phyloP scores from a whole-genome alignment of 2,888 invertebrate species.

The Alentia gelatinosa region DNA sequence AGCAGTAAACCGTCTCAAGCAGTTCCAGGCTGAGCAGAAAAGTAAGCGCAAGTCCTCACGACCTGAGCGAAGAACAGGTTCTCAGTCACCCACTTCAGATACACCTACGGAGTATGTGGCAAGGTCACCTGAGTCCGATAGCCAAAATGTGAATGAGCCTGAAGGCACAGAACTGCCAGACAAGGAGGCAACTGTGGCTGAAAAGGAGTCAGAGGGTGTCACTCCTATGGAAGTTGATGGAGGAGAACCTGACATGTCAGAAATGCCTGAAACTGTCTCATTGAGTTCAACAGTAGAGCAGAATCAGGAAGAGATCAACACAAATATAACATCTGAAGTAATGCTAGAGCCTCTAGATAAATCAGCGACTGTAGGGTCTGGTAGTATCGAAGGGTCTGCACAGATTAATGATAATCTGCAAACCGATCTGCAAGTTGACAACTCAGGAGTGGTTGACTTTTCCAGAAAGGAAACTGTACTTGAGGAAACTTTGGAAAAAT shows the following conservation, averaged over 20 bases:
- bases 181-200: neutral
- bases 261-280: neutral
- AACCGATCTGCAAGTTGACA: too few relatives aligned
- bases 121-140: conserved; percentile 3
- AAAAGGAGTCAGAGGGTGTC: neutral
- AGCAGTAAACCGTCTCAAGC: conserved; percentile 53
- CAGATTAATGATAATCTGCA: too few relatives aligned
- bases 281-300: neutral
- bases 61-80: conserved; percentile 22
- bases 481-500: neutral
- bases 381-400: neutral
- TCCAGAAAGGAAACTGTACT: neutral
- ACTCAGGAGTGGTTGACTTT: conserved; percentile 5
- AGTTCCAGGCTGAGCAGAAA: conserved; percentile 51
- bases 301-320: too few relatives aligned
- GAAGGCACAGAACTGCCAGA: neutral
- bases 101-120: conserved; percentile 27
- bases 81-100: conserved; percentile 40
- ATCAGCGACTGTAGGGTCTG: neutral
- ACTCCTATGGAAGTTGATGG: conserved; percentile 5
- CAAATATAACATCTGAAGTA: neutral
- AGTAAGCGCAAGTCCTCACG: conserved; percentile 15
- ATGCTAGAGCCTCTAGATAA: neutral
- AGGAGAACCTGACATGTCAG: neutral
- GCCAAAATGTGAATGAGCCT: neutral